Evolutionary conservation across 2,113 vertebrate genomes (phyloP).

Genomic region (Pachyramphus minor): DNA sequence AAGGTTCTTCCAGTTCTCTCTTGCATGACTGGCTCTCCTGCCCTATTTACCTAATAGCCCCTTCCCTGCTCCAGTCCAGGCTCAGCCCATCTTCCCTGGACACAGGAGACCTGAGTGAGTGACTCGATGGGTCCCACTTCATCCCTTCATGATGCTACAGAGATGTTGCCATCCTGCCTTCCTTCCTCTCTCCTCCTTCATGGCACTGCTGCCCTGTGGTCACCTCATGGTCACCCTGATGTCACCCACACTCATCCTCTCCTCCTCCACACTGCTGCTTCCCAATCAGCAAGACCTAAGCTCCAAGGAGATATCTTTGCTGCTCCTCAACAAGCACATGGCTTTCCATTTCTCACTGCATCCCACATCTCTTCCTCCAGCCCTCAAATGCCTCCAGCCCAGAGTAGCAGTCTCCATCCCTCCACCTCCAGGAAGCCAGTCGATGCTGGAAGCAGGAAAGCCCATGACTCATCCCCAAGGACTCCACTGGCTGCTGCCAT

Average conservation of each 20-base stretch:
- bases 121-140: background rate
- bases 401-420: background rate
- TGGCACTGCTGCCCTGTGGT: background rate
- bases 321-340: background rate
- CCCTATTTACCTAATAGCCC: background rate
- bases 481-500: accelerated
- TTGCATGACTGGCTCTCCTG: background rate
- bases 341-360: background rate
- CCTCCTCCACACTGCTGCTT: background rate
- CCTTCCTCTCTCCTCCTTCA: background rate
- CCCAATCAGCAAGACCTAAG: background rate
- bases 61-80: background rate
- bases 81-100: background rate
- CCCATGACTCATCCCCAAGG: accelerated
- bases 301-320: background rate
- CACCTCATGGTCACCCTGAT: background rate
- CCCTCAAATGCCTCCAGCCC: background rate
- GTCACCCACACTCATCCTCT: accelerated
- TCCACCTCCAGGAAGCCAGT: background rate
- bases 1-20: background rate
- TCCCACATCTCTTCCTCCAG: background rate
- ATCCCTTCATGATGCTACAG: background rate
- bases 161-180: background rate
- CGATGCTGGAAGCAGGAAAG: background rate
- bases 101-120: accelerated